A percentile compares a stretch with the other conserved stretches of the same genome.
Evolutionary conservation across 2,113 vertebrate genomes (phyloP).

Genomic region (Aegypius monachus): DNA sequence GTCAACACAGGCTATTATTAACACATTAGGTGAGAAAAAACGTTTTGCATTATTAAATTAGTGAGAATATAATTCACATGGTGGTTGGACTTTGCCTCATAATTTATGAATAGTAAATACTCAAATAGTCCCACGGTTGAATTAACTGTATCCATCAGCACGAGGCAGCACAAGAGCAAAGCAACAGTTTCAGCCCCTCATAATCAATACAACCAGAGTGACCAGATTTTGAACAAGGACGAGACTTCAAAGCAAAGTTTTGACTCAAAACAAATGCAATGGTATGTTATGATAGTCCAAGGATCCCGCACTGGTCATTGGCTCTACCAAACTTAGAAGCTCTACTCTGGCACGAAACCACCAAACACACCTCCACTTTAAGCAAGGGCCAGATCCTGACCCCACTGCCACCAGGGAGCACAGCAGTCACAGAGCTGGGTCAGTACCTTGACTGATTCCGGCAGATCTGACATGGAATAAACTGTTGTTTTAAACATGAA

Average conservation of each 20-base stretch:
- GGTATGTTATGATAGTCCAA: rapidly evolving
- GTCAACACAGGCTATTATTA: conserved; percentile 55
- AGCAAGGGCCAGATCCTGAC: not conserved
- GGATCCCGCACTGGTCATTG: not conserved
- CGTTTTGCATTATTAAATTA: conserved; percentile 54
- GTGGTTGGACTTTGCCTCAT: conserved; percentile 23
- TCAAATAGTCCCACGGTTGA: not conserved
- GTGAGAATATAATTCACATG: conserved; percentile 41
- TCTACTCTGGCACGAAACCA: not conserved
- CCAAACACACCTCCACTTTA: not conserved
- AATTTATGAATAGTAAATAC: conserved; percentile 52
- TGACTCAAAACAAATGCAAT: not conserved
- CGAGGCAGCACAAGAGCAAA: not conserved
- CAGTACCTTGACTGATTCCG: not conserved
- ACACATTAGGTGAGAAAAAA: conserved; percentile 56
- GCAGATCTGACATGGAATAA: not conserved
- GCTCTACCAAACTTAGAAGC: not conserved
- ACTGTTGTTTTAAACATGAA: not conserved
- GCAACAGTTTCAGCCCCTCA: not conserved
- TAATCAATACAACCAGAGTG: not conserved
- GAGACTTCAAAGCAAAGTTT: not conserved
- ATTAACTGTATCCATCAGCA: not conserved
- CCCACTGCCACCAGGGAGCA: too few species aligned
- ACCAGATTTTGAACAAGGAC: not conserved
- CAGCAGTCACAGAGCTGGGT: not conserved